Evolutionary conservation across 2,888 invertebrate species (phyloP).

Genomic region (Pandemis heparana): DNA sequence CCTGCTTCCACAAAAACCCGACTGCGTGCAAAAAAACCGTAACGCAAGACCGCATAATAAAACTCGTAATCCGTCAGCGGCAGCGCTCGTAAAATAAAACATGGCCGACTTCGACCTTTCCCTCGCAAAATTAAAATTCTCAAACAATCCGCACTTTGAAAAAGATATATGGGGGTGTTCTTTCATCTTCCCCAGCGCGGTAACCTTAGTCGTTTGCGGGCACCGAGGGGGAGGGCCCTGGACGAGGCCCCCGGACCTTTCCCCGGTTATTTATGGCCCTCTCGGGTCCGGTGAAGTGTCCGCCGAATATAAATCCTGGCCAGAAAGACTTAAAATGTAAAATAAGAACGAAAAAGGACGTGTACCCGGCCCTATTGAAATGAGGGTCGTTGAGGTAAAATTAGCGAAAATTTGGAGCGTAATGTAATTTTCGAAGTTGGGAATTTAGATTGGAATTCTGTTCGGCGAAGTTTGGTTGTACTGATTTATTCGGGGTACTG

Average conservation of each 20-base stretch:
- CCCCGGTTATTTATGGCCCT: constrained; percentile 81
- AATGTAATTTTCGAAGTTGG: constrained; percentile 26
- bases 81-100: constrained; percentile 37
- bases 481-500: constrained; percentile 9
- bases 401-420: constrained; percentile 31
- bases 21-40: constrained; percentile 20
- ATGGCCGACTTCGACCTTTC: constrained; percentile 47
- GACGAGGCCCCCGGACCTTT: constrained; percentile 62
- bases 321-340: constrained; percentile 78
- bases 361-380: constrained; percentile 47
- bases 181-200: constrained; percentile 80
- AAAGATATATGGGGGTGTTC: constrained; percentile 83
- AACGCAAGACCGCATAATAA: constrained; percentile 24
- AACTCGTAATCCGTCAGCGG: constrained; percentile 36
- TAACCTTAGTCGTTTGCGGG: constrained; percentile 82
- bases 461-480: background rate
- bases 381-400: constrained; percentile 41
- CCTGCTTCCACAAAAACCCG: background rate
- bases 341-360: constrained; percentile 64
- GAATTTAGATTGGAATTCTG: constrained; percentile 19
- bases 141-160: constrained; percentile 82
- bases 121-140: constrained; percentile 82
- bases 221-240: constrained; percentile 51
- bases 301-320: constrained; percentile 82
- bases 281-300: constrained; percentile 82